Conservation (phyloP, 2,797 vertebrate genomes). For the Cossypha niveicapilla region DNA sequence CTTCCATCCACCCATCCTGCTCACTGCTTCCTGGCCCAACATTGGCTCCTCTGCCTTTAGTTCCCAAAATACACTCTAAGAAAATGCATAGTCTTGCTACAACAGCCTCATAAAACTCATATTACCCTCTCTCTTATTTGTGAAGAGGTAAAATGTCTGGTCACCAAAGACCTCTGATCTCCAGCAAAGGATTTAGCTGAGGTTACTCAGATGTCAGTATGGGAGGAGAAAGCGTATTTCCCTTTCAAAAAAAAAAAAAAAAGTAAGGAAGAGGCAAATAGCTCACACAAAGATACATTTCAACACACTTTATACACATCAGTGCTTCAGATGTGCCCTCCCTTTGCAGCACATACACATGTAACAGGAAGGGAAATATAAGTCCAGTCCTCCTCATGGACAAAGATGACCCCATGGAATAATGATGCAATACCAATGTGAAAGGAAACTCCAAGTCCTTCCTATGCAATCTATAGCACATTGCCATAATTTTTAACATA, state of each 20-base stretch:
- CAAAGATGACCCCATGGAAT: neutral
- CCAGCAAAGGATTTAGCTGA: neutral
- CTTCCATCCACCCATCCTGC: neutral
- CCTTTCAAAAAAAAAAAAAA: neutral
- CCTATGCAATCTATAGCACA: neutral
- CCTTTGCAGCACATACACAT: neutral
- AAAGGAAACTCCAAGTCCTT: conserved; percentile 14
- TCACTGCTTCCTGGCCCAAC: neutral
- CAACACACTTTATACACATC: neutral
- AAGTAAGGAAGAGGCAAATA: neutral
- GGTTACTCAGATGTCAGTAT: neutral
- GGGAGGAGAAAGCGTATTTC: neutral
- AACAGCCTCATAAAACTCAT: neutral
- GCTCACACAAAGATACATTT: neutral
- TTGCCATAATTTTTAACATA: neutral
- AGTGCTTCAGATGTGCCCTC: neutral
- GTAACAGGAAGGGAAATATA: neutral
- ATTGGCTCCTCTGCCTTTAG: neutral
- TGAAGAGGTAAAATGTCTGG: neutral
- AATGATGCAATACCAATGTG: neutral
- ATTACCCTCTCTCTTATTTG: neutral
- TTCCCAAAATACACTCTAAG: neutral
- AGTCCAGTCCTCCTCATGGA: rapidly evolving
- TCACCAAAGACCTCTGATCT: neutral
- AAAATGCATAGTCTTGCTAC: neutral